phyloP scores from a whole-genome alignment of 1,140 invertebrate genomes.

The Meloidogyne exigua region DNA sequence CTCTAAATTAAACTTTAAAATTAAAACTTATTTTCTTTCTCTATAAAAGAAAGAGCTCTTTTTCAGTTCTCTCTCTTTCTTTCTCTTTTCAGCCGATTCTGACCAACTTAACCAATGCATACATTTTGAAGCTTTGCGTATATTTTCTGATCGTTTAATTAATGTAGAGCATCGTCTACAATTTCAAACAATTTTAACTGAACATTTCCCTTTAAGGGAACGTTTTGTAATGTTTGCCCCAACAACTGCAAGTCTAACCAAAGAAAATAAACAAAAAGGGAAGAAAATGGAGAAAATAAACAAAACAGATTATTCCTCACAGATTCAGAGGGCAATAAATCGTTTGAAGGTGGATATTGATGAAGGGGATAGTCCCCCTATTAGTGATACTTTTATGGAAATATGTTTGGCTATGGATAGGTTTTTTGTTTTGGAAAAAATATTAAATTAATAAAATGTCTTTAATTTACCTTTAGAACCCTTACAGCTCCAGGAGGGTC shows the following conservation, averaged over 20 bases:
- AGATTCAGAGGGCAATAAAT: slow-evolving; percentile 72
- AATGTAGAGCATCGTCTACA: slow-evolving; percentile 71
- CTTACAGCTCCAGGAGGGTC: slow-evolving; percentile 70
- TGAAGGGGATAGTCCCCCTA: background rate
- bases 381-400: slow-evolving; percentile 51
- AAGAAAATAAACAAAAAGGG: background rate
- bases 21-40: too few relatives aligned
- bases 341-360: slow-evolving; percentile 66
- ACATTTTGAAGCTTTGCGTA: slow-evolving; percentile 74
- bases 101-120: slow-evolving; percentile 60
- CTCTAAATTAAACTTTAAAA: too few relatives aligned
- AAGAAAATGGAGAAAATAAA: slow-evolving; percentile 66
- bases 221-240: slow-evolving; percentile 40
- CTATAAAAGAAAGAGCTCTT: too few relatives aligned
- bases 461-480: background rate
- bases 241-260: slow-evolving; percentile 3
- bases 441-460: background rate
- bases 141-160: slow-evolving; percentile 78
- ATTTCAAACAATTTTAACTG: slow-evolving; percentile 72
- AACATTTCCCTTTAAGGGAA: slow-evolving; percentile 68
- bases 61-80: too few relatives aligned
- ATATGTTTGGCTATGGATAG: slow-evolving; percentile 53
- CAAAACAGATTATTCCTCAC: slow-evolving; percentile 69
- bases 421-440: too few relatives aligned
- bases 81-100: slow-evolving; percentile 66